Percentiles rank a stretch among this genome's conserved stretches.
phyloP scores from a whole-genome alignment of 2,113 vertebrate genomes.

The Dendropsophus ebraccatus region DNA sequence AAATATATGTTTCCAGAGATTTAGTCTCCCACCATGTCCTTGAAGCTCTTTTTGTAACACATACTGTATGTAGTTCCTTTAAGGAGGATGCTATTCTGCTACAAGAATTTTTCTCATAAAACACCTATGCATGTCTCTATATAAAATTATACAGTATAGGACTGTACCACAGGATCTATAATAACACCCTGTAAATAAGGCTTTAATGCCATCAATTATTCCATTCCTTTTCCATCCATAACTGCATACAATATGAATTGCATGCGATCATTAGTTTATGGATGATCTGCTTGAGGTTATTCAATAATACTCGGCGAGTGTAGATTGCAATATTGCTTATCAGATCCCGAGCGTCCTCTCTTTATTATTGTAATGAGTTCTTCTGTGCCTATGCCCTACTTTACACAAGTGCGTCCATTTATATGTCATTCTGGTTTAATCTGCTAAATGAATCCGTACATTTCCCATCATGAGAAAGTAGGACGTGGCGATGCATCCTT shows the following conservation, averaged over 20 bases:
- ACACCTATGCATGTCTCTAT: too few species aligned
- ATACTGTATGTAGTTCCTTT: too few species aligned
- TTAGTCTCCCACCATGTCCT: too few species aligned
- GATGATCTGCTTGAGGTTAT: slow-evolving; percentile 65
- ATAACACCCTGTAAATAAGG: too few species aligned
- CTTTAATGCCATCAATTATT: slow-evolving; percentile 48
- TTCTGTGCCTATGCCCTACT: slow-evolving; percentile 1
- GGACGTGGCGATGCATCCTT: slow-evolving; percentile 50
- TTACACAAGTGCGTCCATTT: neutral
- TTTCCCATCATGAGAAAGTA: neutral
- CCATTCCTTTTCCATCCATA: slow-evolving; percentile 18
- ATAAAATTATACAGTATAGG: too few species aligned
- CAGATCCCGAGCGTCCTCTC: slow-evolving; percentile 5
- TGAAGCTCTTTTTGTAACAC: too few species aligned
- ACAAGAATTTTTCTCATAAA: too few species aligned
- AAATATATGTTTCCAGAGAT: too few species aligned
- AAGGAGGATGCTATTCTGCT: too few species aligned
- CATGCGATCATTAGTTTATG: slow-evolving; percentile 58
- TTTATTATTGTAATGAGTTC: slow-evolving; percentile 58
- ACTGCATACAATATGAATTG: slow-evolving; percentile 4
- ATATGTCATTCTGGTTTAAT: slow-evolving; percentile 38
- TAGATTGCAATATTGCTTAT: slow-evolving; percentile 28
- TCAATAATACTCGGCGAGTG: neutral
- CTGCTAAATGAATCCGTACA: neutral
- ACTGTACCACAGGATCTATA: too few species aligned